These are phyloP conservation scores for Sorex araneus DNA, from an alignment of 2,113 vertebrate species.

Conservation along the genomic window DNA sequence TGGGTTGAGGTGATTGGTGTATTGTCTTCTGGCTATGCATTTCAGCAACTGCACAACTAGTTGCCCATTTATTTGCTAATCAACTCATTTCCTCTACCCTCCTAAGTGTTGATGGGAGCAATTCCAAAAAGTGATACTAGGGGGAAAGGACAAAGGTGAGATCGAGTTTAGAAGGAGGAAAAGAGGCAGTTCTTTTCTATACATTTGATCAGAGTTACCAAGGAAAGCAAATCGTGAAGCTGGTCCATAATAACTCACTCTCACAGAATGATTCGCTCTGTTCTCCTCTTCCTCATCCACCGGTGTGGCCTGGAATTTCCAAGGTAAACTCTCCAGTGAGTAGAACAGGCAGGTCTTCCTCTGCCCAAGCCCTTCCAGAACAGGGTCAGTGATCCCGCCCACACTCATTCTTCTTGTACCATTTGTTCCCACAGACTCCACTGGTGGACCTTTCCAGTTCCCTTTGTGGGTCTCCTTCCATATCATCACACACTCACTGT, in stretches of 20 bases:
- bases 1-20: not conserved
- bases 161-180: not conserved
- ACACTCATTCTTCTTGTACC: no score
- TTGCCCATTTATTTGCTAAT: not conserved
- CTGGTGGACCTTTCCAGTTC: not conserved
- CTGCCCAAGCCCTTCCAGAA: not conserved
- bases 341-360: not conserved
- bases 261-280: not conserved
- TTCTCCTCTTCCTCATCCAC: not conserved
- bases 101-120: not conserved
- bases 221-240: not conserved
- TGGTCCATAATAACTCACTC: not conserved
- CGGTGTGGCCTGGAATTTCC: not conserved
- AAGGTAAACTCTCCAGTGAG: not conserved
- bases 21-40: not conserved
- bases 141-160: conserved; percentile 3
- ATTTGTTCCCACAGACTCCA: not conserved
- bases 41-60: not conserved
- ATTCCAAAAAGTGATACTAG: not conserved
- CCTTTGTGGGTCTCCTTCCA: not conserved
- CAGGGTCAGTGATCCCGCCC: not conserved
- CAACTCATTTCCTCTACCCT: not conserved
- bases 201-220: not conserved
- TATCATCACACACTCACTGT: not conserved
- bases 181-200: not conserved